Conservation (phyloP, 2,797 vertebrate species). For the Saxicola maurus region DNA sequence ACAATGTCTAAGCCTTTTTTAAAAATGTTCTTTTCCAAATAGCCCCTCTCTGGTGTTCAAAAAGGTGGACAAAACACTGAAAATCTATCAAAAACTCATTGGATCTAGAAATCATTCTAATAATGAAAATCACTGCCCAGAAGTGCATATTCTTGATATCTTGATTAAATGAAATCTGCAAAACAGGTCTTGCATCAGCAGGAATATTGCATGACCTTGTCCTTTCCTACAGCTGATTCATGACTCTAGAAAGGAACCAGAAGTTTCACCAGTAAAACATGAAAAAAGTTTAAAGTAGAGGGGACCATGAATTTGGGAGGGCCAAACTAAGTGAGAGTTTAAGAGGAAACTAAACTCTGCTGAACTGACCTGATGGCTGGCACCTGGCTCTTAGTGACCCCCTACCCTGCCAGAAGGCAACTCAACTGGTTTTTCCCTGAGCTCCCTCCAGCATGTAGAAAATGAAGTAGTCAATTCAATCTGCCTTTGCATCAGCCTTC, state of each 20-base stretch:
- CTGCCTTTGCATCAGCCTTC: not conserved
- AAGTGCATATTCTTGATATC: not conserved
- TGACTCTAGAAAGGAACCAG: not conserved
- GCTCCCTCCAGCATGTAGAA: not conserved
- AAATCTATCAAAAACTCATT: not conserved
- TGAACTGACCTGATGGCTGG: rapidly evolving
- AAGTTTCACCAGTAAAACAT: not conserved
- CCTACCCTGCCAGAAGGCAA: not conserved
- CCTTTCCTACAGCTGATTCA: not conserved
- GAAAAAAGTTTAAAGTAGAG: not conserved
- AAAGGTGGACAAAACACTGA: not conserved
- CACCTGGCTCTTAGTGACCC: not conserved
- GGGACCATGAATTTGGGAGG: not conserved
- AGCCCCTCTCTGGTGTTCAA: not conserved
- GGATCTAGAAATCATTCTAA: not conserved
- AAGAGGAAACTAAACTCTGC: not conserved
- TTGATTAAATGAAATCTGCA: not conserved
- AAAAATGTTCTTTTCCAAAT: not conserved
- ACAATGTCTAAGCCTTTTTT: not conserved
- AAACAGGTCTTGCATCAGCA: not conserved
- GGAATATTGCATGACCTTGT: not conserved
- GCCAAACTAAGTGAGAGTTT: not conserved
- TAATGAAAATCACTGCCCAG: not conserved
- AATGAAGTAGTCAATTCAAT: not conserved
- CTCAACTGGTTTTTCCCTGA: not conserved